Percentiles rank a stretch among this genome's conserved stretches.
Conservation (phyloP, 2,113 vertebrate species). For the Corythornis cristatus region DNA sequence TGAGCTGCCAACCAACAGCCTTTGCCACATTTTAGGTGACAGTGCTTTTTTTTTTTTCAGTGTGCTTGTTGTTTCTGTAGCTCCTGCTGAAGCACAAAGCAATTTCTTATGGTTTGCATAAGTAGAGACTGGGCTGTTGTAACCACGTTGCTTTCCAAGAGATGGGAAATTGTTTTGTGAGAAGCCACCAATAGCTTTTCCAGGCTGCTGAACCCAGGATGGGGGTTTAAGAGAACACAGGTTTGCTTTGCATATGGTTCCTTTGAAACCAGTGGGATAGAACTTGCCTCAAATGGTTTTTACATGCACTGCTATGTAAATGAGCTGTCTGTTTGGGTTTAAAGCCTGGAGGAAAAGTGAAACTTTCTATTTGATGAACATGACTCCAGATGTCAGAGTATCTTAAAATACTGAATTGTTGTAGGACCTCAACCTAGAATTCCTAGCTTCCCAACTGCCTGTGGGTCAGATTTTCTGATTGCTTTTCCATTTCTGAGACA, state of each 20-base stretch:
- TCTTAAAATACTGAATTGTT: background rate
- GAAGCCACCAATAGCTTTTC: background rate
- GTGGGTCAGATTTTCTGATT: background rate
- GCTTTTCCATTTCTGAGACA: background rate
- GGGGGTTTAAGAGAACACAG: background rate
- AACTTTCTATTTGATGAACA: background rate
- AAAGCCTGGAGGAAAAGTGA: background rate
- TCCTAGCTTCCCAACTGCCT: accelerated
- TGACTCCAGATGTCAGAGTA: background rate
- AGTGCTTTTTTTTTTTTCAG: background rate
- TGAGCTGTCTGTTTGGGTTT: background rate
- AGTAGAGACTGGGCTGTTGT: background rate
- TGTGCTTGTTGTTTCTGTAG: background rate
- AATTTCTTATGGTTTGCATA: background rate
- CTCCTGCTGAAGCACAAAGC: background rate
- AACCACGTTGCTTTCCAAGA: background rate
- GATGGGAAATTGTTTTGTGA: background rate
- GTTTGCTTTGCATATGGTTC: background rate
- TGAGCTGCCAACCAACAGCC: background rate
- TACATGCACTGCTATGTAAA: background rate
- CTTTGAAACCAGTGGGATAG: background rate
- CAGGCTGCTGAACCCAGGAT: background rate
- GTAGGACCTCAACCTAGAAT: background rate
- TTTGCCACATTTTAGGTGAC: background rate
- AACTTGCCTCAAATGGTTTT: background rate